Conservation (phyloP, 2,797 vertebrate genomes). For the Chaetodon trifasciatus region DNA sequence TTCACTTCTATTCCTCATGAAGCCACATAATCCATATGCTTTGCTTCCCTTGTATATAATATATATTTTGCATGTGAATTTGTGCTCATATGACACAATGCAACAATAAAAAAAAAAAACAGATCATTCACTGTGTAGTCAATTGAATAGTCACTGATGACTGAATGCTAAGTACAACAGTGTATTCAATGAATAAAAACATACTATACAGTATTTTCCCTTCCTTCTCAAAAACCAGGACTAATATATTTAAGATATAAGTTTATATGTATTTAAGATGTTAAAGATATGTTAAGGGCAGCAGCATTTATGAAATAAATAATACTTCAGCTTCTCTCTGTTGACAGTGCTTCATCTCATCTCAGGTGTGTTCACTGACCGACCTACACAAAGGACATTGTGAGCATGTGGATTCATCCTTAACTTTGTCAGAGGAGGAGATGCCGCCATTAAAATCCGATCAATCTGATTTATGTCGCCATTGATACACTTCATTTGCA, state of each 20-base stretch:
- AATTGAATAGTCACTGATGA: not conserved
- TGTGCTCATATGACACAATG: too few relatives aligned
- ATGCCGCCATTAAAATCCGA: conserved; percentile 74
- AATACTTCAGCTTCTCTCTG: not conserved
- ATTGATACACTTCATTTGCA: conserved; percentile 79
- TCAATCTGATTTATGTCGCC: conserved; percentile 79
- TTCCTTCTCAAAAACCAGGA: not conserved
- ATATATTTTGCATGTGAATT: too few relatives aligned
- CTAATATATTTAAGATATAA: not conserved
- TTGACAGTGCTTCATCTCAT: conserved; percentile 11
- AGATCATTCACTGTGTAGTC: too few relatives aligned
- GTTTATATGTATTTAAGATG: too few relatives aligned
- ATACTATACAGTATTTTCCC: not conserved
- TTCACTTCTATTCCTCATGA: too few relatives aligned
- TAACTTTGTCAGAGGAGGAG: conserved; percentile 56
- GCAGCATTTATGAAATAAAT: conserved; percentile 1
- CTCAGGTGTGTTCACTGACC: conserved; percentile 32
- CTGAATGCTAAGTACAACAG: not conserved
- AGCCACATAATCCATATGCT: too few relatives aligned
- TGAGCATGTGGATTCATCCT: conserved; percentile 72
- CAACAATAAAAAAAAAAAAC: too few relatives aligned
- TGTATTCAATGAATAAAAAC: not conserved
- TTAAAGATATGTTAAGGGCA: not conserved
- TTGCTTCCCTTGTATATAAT: too few relatives aligned
- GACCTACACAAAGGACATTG: conserved; percentile 39